A percentile compares a stretch with the other conserved stretches of the same genome.
Conservation (phyloP, 2,888 invertebrate genomes). For the Meghimatium bilineatum region DNA sequence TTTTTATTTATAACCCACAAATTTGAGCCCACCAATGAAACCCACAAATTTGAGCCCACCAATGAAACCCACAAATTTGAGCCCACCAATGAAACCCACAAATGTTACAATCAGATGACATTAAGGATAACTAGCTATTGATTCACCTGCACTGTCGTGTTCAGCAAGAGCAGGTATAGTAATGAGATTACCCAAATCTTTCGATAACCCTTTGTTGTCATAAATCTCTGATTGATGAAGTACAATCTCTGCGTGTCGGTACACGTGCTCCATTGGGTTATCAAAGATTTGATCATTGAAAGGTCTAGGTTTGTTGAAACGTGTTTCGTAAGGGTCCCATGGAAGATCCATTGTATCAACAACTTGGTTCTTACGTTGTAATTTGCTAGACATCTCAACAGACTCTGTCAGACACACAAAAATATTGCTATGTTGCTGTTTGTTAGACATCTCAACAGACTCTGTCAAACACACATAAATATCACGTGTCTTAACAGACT, state of each 20-base stretch:
- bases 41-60: too few species aligned
- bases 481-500: too few species aligned
- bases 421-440: neutral
- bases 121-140: too few species aligned
- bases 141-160: too few species aligned
- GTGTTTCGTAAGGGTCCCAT: constrained; percentile 36
- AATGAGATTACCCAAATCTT: neutral
- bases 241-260: constrained; percentile 4
- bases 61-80: too few species aligned
- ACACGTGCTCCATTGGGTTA: constrained; percentile 1
- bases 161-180: neutral
- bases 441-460: neutral
- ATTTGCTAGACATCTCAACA: neutral
- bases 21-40: too few species aligned
- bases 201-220: neutral
- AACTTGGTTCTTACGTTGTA: neutral
- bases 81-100: too few species aligned
- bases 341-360: constrained; percentile 32
- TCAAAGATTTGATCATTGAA: constrained; percentile 21
- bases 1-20: too few species aligned
- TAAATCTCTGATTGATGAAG: constrained; percentile 1
- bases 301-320: neutral
- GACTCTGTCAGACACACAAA: neutral
- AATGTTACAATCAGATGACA: too few species aligned
- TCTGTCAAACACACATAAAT: neutral